Percentiles rank a stretch among this genome's conserved stretches.
phyloP scores from a whole-genome alignment of 2,113 vertebrate genomes.

The Mus musculus region DNA sequence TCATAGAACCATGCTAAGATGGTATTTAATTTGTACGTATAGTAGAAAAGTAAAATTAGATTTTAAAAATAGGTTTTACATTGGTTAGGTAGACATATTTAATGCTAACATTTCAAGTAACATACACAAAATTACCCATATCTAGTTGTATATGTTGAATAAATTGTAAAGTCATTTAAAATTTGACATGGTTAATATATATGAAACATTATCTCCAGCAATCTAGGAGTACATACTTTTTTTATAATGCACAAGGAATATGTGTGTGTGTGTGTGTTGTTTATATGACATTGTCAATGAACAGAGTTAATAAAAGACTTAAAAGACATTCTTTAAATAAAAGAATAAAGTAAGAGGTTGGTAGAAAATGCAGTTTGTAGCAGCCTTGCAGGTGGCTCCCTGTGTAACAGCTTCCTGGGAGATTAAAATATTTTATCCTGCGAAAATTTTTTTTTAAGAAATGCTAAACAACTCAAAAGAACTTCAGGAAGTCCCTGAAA shows the following conservation, averaged over 20 bases:
- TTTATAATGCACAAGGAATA: background rate
- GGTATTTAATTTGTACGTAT: constrained; percentile 19
- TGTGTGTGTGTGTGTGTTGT: background rate
- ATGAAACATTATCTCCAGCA: background rate
- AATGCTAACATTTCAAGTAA: constrained; percentile 6
- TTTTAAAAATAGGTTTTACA: background rate
- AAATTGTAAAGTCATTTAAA: background rate
- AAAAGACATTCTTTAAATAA: background rate
- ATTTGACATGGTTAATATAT: background rate
- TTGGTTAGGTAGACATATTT: constrained; percentile 12
- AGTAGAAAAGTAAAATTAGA: background rate
- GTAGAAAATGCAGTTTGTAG: background rate
- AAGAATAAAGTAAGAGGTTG: background rate
- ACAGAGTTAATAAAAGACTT: background rate
- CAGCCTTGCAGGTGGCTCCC: background rate
- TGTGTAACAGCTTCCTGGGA: background rate
- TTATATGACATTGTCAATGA: background rate
- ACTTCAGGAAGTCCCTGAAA: background rate
- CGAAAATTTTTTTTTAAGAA: background rate
- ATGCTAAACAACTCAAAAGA: background rate
- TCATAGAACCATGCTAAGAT: background rate
- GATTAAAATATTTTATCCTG: background rate
- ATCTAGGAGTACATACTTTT: background rate
- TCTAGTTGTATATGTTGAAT: background rate
- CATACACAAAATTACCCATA: background rate